Conservation (phyloP, 2,113 vertebrate genomes). For the Argyrosomus japonicus region DNA sequence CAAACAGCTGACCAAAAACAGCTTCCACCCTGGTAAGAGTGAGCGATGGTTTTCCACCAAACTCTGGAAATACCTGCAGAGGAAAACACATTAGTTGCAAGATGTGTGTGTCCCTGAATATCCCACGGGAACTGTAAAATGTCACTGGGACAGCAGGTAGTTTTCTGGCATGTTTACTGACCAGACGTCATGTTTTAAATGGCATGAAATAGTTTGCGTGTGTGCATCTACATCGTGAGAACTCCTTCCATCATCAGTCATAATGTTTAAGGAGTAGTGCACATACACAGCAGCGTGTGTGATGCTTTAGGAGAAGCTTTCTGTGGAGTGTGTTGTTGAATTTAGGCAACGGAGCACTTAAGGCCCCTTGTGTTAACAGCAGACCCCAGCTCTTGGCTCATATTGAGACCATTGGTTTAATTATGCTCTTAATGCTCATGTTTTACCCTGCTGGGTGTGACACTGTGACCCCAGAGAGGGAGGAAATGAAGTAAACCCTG, state of each 20-base stretch:
- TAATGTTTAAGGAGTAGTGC: conserved; percentile 13
- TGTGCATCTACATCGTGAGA: neutral
- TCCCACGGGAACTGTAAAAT: neutral
- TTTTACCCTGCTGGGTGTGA: conserved; percentile 57
- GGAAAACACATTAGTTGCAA: conserved; percentile 35
- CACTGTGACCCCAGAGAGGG: conserved; percentile 57
- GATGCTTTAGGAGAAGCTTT: conserved; percentile 25
- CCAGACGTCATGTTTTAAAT: neutral
- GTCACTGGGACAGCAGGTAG: conserved; percentile 14
- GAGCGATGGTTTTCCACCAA: conserved; percentile 50
- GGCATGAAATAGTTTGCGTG: neutral
- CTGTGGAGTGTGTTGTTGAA: conserved; percentile 19
- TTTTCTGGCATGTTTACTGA: neutral
- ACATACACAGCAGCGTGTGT: conserved; percentile 9
- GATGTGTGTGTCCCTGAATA: conserved; percentile 3
- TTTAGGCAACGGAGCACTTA: conserved; percentile 27
- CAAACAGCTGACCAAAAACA: conserved; percentile 74
- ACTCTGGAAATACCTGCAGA: conserved; percentile 63
- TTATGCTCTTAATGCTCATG: conserved; percentile 54
- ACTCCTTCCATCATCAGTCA: neutral
- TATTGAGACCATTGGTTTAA: conserved; percentile 52
- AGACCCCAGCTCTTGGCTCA: conserved; percentile 22
- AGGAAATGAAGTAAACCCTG: conserved; percentile 71
- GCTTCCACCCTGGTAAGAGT: conserved; percentile 41
- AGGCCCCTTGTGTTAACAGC: conserved; percentile 57